Percentiles rank a stretch among this genome's conserved stretches.
Evolutionary conservation across 2,888 invertebrate genomes (phyloP).

Genomic region (Pocota personata): DNA sequence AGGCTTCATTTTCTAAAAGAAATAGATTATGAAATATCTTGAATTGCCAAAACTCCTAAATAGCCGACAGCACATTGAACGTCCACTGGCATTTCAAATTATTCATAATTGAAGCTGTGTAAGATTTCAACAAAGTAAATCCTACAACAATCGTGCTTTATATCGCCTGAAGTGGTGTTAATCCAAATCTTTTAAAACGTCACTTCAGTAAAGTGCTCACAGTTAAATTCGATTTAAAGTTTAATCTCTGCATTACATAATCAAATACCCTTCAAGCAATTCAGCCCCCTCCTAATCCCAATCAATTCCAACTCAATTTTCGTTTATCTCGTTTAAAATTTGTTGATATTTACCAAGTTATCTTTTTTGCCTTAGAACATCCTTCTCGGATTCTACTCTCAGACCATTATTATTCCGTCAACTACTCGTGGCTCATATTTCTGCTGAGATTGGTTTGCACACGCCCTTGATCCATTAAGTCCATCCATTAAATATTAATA

Average conservation of each 20-base stretch:
- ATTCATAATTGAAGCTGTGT: too few species aligned
- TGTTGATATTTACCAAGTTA: not conserved
- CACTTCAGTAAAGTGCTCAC: not conserved
- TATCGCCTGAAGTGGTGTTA: too few species aligned
- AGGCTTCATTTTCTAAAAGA: too few species aligned
- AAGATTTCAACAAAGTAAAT: too few species aligned
- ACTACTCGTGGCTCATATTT: not conserved
- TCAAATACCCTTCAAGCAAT: not conserved
- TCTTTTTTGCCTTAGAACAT: not conserved
- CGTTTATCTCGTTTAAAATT: slow-evolving; percentile 8
- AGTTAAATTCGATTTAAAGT: slow-evolving; percentile 9
- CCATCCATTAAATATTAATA: slow-evolving; percentile 48
- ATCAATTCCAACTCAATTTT: slow-evolving; percentile 21
- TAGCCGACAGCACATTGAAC: too few species aligned
- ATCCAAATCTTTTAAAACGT: not conserved
- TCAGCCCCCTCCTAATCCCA: slow-evolving; percentile 6
- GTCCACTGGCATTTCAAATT: too few species aligned
- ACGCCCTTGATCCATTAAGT: slow-evolving; percentile 38
- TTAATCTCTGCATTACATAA: slow-evolving; percentile 1
- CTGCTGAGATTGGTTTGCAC: slow-evolving; percentile 18
- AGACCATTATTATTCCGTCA: slow-evolving; percentile 17
- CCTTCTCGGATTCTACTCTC: not conserved
- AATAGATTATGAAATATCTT: too few species aligned
- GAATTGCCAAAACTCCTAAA: too few species aligned
- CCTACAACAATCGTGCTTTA: too few species aligned